Percentiles rank a stretch among this genome's conserved stretches.
phyloP scores from a whole-genome alignment of 2,888 invertebrate species.

The Bedellia somnulentella region DNA sequence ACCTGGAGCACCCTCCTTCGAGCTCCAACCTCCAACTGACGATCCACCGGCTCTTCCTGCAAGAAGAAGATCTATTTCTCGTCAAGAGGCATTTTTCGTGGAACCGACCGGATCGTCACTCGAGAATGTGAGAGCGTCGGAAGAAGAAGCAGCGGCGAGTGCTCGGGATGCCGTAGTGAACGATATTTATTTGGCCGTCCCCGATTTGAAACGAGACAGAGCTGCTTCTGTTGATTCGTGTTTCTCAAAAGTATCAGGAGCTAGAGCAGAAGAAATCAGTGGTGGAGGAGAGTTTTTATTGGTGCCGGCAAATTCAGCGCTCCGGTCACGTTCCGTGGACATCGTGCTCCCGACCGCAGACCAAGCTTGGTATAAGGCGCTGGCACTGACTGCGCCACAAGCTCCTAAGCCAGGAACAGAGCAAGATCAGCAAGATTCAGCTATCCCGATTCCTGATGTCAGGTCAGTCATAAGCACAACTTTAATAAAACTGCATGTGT shows the following conservation, averaged over 20 bases:
- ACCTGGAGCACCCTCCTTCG: constrained; percentile 58
- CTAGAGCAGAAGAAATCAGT: constrained; percentile 71
- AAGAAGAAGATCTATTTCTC: constrained; percentile 73
- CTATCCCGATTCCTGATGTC: constrained; percentile 20
- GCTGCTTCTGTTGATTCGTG: constrained; percentile 88
- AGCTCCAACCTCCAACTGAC: constrained; percentile 55
- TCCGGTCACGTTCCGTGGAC: constrained; percentile 82
- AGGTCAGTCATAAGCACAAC: constrained; percentile 38
- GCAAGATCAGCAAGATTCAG: constrained; percentile 18
- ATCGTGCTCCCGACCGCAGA: constrained; percentile 85
- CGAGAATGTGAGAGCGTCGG: constrained; percentile 68
- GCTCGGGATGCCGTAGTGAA: constrained; percentile 51
- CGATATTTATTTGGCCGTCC: constrained; percentile 78
- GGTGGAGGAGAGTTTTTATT: constrained; percentile 64
- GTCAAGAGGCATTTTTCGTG: constrained; percentile 82
- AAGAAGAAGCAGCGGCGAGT: constrained; percentile 27
- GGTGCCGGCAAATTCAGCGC: constrained; percentile 72
- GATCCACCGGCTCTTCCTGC: constrained; percentile 43
- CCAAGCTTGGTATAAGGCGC: constrained; percentile 83
- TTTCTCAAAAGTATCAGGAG: constrained; percentile 74
- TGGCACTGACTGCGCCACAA: constrained; percentile 67
- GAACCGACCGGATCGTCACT: constrained; percentile 72
- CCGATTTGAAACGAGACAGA: constrained; percentile 80
- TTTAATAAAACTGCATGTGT: constrained; percentile 11
- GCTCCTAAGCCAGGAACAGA: constrained; percentile 20